phyloP scores from a whole-genome alignment of 2,797 vertebrate genomes.

The Buceros bicornis region DNA sequence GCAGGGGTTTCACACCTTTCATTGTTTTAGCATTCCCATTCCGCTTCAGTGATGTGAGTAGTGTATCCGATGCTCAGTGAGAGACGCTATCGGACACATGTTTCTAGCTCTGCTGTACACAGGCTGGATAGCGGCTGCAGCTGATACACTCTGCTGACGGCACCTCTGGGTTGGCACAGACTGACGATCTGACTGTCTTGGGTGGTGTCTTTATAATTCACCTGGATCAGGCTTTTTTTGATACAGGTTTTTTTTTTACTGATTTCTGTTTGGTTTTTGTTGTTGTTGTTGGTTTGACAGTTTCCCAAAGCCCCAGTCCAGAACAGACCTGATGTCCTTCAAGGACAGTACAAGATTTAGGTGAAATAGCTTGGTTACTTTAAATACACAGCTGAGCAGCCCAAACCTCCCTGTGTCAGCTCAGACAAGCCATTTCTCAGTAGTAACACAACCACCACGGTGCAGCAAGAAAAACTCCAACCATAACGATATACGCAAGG shows the following conservation, averaged over 20 bases:
- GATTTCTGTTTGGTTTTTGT: neutral
- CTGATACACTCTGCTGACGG: neutral
- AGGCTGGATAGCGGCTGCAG: neutral
- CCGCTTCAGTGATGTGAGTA: neutral
- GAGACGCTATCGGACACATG: neutral
- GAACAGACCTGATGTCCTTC: neutral
- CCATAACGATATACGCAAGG: fast-evolving
- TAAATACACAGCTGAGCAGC: neutral
- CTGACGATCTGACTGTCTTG: neutral
- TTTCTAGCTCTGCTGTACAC: neutral
- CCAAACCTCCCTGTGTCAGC: neutral
- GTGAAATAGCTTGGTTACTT: neutral
- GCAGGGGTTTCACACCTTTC: neutral
- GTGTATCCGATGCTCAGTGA: neutral
- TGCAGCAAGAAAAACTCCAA: neutral
- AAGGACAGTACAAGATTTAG: neutral
- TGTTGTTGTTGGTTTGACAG: neutral
- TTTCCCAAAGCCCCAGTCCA: neutral
- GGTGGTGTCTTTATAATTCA: neutral
- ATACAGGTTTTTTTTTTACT: neutral
- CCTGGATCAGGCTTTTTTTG: neutral
- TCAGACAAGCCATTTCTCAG: neutral
- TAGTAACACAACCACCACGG: neutral
- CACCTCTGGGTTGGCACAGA: neutral
- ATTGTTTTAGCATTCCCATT: neutral